A percentile compares a stretch with the other conserved stretches of the same genome.
Conservation (phyloP, 2,797 vertebrate species). For the Capromys pilorides region DNA sequence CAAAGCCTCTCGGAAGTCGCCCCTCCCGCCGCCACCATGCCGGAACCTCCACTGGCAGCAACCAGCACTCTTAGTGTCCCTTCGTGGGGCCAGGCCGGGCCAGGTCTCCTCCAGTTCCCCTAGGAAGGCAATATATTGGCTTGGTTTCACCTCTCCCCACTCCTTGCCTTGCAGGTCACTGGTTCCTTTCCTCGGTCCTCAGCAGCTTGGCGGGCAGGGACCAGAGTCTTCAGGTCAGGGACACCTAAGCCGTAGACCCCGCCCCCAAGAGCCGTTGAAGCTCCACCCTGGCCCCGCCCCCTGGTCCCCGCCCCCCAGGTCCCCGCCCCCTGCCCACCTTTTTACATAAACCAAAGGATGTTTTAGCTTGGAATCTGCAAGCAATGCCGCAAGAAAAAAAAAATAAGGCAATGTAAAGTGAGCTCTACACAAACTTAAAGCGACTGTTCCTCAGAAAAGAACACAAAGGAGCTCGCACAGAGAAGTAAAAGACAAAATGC, state of each 20-base stretch:
- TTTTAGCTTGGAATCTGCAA: too few relatives aligned
- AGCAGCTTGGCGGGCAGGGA: background rate
- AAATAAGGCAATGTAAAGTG: too few relatives aligned
- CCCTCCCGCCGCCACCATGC: accelerated
- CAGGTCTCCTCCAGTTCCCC: background rate
- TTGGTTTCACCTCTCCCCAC: background rate
- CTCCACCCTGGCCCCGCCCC: background rate
- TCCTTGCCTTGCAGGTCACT: background rate
- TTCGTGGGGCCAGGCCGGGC: background rate
- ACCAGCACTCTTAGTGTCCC: accelerated
- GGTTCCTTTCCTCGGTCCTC: background rate
- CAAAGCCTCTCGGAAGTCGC: background rate
- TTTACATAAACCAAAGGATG: too few relatives aligned
- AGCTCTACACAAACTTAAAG: too few relatives aligned
- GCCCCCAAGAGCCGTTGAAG: background rate
- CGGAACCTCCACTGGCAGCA: background rate
- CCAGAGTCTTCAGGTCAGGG: background rate
- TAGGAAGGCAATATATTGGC: background rate
- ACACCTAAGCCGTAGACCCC: accelerated
- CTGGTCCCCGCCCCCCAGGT: too few relatives aligned
- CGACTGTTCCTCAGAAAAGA: too few relatives aligned
- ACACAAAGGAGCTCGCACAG: too few relatives aligned
- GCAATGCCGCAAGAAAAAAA: too few relatives aligned
- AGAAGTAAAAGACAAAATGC: too few relatives aligned
- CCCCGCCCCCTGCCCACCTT: too few relatives aligned